Base-by-base conservation (phyloP, 2,888 invertebrate genomes). In the Netelia fuscicornis region DNA sequence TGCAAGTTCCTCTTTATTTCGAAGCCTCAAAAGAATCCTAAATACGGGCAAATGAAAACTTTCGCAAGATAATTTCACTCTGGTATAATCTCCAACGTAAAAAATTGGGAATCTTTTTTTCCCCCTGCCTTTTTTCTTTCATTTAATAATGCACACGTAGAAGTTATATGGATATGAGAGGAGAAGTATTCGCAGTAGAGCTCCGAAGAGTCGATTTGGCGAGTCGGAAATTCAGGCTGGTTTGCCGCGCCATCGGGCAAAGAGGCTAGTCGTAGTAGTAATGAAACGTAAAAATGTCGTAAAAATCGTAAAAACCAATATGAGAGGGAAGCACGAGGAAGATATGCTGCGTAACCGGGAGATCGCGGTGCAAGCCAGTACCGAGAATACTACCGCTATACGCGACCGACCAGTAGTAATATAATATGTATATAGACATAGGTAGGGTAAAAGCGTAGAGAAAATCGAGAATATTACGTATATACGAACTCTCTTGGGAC, bases 231-330 rank as follows among this genome's bases (percentile, higher is more conserved):
- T 75, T 52, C 67, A 58, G 58, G 58, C 42, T 79, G 75, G 65
- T 83, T 87, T 86, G 75, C 83, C 81, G 82, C 72, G 76, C 80
- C 78, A 79, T 86, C 83, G 86, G 72, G 86, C 85, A 78, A 83
- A 83, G 67, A 78, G 85, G 74, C 85, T 86, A 75, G 72, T 78
- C 62, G 72, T 64, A 68, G 86, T 64, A 74, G 84, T 88, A 88
- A 89, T 87, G 89, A 89, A 90, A 90, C 87, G 88, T 83, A 80
- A 83, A 85, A 85, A 77, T 88, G 87, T 90, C 88, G 86, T 86
- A 89, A 88, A 89, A 90, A 91, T 90, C 88, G 88, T 89, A 86
- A 88, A 48, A 91, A 88, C 86, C 88, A 88, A 88, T 87, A 88
- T 86, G 87, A 86, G 87, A 86, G 80, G 83, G 74, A 82, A 76